Percentiles rank a stretch among this genome's conserved stretches.
phyloP scores from a whole-genome alignment of 2,888 invertebrate species.

The Troides aeacus region DNA sequence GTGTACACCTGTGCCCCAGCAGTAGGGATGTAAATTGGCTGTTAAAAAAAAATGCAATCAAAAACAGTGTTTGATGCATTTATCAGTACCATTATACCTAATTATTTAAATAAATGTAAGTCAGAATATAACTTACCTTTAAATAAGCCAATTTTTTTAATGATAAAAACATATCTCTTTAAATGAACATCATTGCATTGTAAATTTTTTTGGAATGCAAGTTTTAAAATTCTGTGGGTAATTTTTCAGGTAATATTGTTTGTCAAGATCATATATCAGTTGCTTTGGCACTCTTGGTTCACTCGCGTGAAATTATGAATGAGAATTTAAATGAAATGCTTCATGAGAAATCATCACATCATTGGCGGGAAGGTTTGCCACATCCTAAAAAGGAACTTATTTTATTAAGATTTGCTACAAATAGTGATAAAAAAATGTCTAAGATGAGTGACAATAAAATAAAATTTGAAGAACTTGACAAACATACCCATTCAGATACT shows the following conservation, averaged over 20 bases:
- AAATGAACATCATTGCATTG: not conserved
- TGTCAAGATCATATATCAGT: conserved; percentile 82
- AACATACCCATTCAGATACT: conserved; percentile 34
- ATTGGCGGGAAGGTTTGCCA: conserved; percentile 87
- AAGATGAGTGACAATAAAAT: conserved; percentile 61
- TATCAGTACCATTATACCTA: too few species aligned
- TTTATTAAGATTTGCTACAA: conserved; percentile 87
- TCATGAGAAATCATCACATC: conserved; percentile 81
- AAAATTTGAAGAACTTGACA: conserved; percentile 44
- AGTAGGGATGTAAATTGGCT: too few species aligned
- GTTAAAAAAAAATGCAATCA: too few species aligned
- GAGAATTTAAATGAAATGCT: conserved; percentile 62
- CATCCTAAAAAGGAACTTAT: conserved; percentile 84
- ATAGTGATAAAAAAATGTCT: conserved; percentile 85
- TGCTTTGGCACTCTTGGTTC: conserved; percentile 80
- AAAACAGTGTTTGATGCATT: too few species aligned
- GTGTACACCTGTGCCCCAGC: too few species aligned
- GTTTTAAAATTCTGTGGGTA: conserved; percentile 15
- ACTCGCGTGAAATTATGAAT: conserved; percentile 75
- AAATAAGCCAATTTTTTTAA: too few species aligned
- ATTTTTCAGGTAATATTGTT: conserved; percentile 81
- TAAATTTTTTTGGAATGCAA: not conserved
- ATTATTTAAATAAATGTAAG: too few species aligned
- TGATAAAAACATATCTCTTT: too few species aligned
- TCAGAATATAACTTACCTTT: too few species aligned